Percentiles rank a stretch among this genome's conserved stretches.
Evolutionary conservation across 2,113 vertebrate species (phyloP).

Genomic region (Zosterops pallidus): DNA sequence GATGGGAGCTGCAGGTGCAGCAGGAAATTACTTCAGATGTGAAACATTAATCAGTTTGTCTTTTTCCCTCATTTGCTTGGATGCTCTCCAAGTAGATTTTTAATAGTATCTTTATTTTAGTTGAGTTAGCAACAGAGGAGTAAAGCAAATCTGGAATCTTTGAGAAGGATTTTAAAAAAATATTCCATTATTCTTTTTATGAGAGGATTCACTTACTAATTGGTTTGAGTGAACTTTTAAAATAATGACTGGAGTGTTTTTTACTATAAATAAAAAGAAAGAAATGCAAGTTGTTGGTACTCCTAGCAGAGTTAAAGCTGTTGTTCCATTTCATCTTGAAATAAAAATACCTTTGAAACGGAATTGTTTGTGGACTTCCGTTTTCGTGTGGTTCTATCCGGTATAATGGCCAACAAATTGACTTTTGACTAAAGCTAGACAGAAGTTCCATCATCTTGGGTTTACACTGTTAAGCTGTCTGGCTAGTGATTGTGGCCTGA

Average conservation of each 20-base stretch:
- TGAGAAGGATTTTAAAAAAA: neutral
- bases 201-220: neutral
- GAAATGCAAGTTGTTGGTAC: neutral
- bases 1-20: constrained; percentile 53
- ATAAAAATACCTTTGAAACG: neutral
- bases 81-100: neutral
- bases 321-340: neutral
- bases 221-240: neutral
- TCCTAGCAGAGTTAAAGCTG: neutral
- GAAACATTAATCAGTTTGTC: constrained; percentile 57
- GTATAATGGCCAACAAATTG: neutral
- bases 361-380: neutral
- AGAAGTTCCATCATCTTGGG: neutral
- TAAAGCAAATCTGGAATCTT: constrained; percentile 29
- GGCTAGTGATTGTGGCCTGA: neutral
- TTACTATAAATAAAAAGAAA: constrained; percentile 29
- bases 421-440: neutral
- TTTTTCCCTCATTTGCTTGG: constrained; percentile 10
- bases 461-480: neutral
- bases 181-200: neutral
- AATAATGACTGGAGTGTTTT: constrained; percentile 16
- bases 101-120: constrained; percentile 58
- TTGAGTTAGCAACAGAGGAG: constrained; percentile 11
- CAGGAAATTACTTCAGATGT: constrained; percentile 71
- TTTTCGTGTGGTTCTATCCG: neutral